Evolutionary conservation across 2,797 vertebrate species (phyloP).

Genomic region (Ceryle rudis): DNA sequence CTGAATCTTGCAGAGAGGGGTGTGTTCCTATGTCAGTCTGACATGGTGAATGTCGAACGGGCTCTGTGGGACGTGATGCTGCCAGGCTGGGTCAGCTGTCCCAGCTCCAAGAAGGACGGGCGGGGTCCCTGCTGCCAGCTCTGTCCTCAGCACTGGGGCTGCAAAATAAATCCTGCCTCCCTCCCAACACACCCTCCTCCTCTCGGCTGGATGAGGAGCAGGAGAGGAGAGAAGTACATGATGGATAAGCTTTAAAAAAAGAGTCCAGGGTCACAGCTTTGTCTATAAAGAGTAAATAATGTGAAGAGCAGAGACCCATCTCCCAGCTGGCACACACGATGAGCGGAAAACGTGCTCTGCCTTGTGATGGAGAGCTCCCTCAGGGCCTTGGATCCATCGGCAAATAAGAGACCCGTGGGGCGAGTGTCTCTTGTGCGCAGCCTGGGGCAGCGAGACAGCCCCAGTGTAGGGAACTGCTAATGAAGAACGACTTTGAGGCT

Average conservation of each 20-base stretch:
- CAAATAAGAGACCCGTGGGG: neutral
- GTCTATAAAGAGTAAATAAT: constrained; percentile 51
- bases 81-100: neutral
- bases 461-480: fast-evolving
- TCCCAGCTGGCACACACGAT: neutral
- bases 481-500: neutral
- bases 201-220: neutral
- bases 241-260: constrained; percentile 41
- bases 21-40: fast-evolving
- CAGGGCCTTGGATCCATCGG: neutral
- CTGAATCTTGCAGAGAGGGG: neutral
- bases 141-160: neutral
- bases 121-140: neutral
- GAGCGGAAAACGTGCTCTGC: neutral
- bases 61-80: neutral
- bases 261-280: constrained; percentile 30
- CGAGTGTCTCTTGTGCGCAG: neutral
- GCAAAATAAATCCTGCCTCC: neutral
- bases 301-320: constrained; percentile 20
- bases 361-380: neutral
- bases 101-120: neutral
- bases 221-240: neutral
- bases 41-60: fast-evolving
- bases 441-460: neutral
- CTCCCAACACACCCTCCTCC: neutral